A percentile compares a stretch with the other conserved stretches of the same genome.
Evolutionary conservation across 1,140 invertebrate genomes (phyloP).

Genomic region (Stegodyphus dumicola): DNA sequence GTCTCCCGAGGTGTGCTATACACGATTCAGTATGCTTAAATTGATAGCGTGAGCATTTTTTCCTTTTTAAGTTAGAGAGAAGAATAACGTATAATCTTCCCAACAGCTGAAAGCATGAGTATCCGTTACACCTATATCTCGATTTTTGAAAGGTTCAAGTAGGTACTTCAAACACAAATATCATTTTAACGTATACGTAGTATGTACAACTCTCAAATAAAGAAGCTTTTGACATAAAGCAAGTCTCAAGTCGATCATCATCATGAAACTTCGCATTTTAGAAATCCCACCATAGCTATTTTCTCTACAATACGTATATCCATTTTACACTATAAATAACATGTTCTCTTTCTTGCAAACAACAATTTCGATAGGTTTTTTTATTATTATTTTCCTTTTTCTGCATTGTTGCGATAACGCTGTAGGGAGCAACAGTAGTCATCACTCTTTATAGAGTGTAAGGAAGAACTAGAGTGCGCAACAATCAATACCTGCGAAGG

Average conservation of each 20-base stretch:
- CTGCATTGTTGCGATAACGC: slow-evolving; percentile 32
- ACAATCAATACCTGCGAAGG: slow-evolving; percentile 6
- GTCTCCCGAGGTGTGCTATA: too few species aligned
- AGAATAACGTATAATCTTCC: too few species aligned
- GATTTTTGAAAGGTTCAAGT: neutral
- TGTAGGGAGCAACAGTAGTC: slow-evolving; percentile 14
- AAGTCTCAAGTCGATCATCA: neutral
- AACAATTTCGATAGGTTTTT: neutral
- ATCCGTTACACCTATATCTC: neutral
- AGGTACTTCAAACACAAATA: neutral
- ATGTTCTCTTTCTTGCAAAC: neutral
- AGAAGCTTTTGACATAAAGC: neutral
- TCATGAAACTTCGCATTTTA: neutral
- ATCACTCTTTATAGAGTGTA: slow-evolving; percentile 11
- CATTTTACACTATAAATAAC: slow-evolving; percentile 19
- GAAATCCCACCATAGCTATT: slow-evolving; percentile 3
- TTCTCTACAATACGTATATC: neutral
- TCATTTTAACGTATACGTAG: too few species aligned
- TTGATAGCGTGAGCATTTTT: too few species aligned
- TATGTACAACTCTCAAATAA: neutral
- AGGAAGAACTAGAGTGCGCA: neutral
- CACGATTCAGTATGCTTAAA: too few species aligned
- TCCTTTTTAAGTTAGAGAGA: too few species aligned
- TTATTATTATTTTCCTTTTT: neutral
- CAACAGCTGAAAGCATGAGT: too few species aligned